These are phyloP conservation scores for Synergus laeviventris DNA, from an alignment of 2,888 invertebrate species.

Conservation along the genomic window DNA sequence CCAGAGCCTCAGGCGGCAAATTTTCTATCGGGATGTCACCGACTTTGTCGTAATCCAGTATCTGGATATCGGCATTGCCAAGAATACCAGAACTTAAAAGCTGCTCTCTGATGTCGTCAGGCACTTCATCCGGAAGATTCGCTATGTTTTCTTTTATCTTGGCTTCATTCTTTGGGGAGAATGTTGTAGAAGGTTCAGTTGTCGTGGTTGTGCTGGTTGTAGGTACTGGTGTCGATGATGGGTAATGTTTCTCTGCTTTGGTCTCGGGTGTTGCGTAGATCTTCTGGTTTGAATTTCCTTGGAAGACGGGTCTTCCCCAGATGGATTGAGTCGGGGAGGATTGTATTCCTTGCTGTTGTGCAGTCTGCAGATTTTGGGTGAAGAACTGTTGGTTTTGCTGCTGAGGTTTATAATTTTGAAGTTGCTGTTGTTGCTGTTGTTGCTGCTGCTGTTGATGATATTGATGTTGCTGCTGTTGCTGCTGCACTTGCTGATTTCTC, in stretches of 20 bases:
- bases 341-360: slow-evolving; percentile 73
- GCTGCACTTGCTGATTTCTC: slow-evolving; percentile 52
- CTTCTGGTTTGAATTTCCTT: slow-evolving; percentile 61
- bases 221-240: slow-evolving; percentile 74
- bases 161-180: slow-evolving; percentile 79
- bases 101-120: slow-evolving; percentile 90
- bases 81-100: slow-evolving; percentile 90
- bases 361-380: slow-evolving; percentile 61
- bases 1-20: slow-evolving; percentile 89
- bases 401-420: slow-evolving; percentile 62
- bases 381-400: slow-evolving; percentile 69
- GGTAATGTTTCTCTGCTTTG: slow-evolving; percentile 71
- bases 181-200: slow-evolving; percentile 76
- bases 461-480: slow-evolving; percentile 65
- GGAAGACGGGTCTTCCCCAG: slow-evolving; percentile 68
- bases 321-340: slow-evolving; percentile 60
- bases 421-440: slow-evolving; percentile 67
- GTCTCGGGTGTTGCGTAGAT: slow-evolving; percentile 71
- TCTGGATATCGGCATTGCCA: slow-evolving; percentile 91
- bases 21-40: slow-evolving; percentile 90
- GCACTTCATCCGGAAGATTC: slow-evolving; percentile 89
- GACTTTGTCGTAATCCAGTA: slow-evolving; percentile 91
- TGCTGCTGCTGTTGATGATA: slow-evolving; percentile 62
- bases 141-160: slow-evolving; percentile 74
- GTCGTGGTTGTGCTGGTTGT: slow-evolving; percentile 75